These are phyloP conservation scores for Puma concolor DNA, from an alignment of 2,113 vertebrate genomes.

Conservation along the genomic window DNA sequence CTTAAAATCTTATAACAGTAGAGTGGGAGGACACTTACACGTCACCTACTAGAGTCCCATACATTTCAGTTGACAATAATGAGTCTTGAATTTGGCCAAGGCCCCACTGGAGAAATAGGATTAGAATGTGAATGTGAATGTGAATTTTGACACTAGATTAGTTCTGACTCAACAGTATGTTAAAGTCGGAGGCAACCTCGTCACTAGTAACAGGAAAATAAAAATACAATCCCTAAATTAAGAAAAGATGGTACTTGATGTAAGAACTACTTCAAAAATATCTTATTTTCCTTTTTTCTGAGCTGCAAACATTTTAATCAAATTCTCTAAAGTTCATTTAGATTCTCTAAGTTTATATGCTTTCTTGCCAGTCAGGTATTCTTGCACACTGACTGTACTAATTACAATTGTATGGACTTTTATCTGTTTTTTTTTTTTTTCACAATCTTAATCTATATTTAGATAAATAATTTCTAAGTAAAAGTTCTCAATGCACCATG, in stretches of 20 bases:
- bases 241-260: neutral
- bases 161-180: neutral
- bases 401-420: neutral
- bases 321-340: neutral
- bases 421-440: neutral
- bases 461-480: slow-evolving; percentile 23
- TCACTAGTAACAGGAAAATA: neutral
- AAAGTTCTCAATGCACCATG: neutral
- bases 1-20: neutral
- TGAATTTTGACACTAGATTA: neutral
- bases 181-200: neutral
- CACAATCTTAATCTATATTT: slow-evolving; percentile 17
- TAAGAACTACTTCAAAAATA: neutral
- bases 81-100: neutral
- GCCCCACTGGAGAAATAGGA: neutral
- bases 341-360: neutral
- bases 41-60: neutral
- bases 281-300: neutral
- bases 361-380: neutral
- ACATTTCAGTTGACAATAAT: neutral
- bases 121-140: neutral
- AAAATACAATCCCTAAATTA: neutral
- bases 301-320: neutral
- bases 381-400: neutral
- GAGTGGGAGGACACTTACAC: neutral